Conservation (phyloP, 2,113 vertebrate genomes). For the Cyanistes caeruleus region DNA sequence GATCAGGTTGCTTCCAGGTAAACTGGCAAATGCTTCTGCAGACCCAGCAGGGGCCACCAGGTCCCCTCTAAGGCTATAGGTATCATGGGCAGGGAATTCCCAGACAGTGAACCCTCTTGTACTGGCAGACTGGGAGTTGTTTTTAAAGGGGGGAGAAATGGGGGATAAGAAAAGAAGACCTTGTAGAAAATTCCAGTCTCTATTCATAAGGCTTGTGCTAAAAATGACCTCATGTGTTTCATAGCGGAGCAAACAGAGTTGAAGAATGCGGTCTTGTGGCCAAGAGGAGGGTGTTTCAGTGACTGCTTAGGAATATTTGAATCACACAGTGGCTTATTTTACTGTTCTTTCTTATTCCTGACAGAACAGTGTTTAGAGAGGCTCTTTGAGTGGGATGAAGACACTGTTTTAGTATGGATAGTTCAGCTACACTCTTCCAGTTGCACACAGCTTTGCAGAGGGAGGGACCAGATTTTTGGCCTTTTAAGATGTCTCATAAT, state of each 20-base stretch:
- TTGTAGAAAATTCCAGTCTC: slow-evolving; percentile 54
- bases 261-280: slow-evolving; percentile 26
- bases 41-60: not conserved
- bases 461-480: not conserved
- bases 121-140: not conserved
- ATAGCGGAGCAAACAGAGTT: slow-evolving; percentile 1
- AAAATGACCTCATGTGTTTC: slow-evolving; percentile 59
- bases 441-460: not conserved
- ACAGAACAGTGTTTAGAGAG: not conserved
- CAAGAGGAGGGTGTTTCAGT: slow-evolving; percentile 30
- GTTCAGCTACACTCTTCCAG: not conserved
- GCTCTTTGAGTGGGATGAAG: not conserved
- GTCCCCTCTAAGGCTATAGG: slow-evolving; percentile 3
- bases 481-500: not conserved
- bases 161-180: slow-evolving; percentile 56
- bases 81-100: slow-evolving; percentile 22
- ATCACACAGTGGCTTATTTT: slow-evolving; percentile 17
- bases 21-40: not conserved
- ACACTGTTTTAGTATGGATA: not conserved
- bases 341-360: not conserved
- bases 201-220: slow-evolving; percentile 42
- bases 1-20: slow-evolving; percentile 37
- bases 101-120: slow-evolving; percentile 48
- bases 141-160: not conserved
- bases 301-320: slow-evolving; percentile 39